phyloP scores from a whole-genome alignment of 2,113 vertebrate genomes.

The Ciconia boyciana region DNA sequence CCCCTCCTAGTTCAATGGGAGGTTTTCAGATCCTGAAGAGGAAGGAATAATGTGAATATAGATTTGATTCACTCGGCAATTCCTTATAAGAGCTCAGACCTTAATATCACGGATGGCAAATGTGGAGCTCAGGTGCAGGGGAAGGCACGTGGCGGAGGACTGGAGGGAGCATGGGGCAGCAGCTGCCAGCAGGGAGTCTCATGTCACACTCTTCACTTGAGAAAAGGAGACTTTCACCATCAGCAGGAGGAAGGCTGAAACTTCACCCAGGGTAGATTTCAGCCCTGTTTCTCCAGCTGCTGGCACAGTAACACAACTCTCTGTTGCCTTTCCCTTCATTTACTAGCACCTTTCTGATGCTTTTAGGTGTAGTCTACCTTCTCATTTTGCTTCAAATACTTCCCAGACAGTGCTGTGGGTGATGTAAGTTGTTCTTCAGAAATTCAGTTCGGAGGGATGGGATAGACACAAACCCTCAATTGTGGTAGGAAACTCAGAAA shows the following conservation, averaged over 20 bases:
- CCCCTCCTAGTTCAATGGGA: neutral
- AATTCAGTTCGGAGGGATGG: constrained; percentile 59
- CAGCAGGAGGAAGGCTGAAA: neutral
- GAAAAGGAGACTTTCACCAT: neutral
- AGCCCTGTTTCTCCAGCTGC: constrained; percentile 35
- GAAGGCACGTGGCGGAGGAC: neutral
- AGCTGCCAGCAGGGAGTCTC: neutral
- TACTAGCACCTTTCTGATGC: constrained; percentile 47
- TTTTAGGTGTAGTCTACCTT: constrained; percentile 38
- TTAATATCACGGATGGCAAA: neutral
- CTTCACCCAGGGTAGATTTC: constrained; percentile 3
- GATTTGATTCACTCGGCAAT: neutral
- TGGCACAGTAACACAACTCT: neutral
- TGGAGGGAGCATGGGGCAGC: accelerated
- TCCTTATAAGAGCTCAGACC: neutral
- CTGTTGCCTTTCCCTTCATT: neutral
- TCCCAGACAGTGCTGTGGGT: constrained; percentile 53
- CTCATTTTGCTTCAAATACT: constrained; percentile 38
- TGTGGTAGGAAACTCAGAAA: constrained; percentile 54
- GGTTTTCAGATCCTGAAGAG: neutral
- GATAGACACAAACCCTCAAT: constrained; percentile 47
- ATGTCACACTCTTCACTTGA: neutral
- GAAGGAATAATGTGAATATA: neutral
- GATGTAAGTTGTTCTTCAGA: constrained; percentile 55
- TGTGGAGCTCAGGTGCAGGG: neutral